A percentile compares a stretch with the other conserved stretches of the same genome.
Conservation (phyloP, 2,113 vertebrate genomes). For the Machaerirhynchus nigripectus region DNA sequence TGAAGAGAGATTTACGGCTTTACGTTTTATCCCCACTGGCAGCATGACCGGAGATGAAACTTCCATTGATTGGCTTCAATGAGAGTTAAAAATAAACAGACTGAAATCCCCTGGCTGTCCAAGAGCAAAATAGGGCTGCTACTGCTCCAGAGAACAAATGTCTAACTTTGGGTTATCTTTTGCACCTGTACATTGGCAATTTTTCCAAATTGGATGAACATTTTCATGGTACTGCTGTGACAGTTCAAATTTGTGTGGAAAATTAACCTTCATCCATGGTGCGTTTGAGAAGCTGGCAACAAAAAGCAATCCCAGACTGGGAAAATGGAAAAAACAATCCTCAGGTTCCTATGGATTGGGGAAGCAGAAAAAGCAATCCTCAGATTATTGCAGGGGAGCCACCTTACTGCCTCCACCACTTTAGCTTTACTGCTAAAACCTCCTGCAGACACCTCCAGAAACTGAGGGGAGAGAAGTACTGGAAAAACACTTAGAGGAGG, state of each 20-base stretch:
- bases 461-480: neutral
- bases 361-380: neutral
- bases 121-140: neutral
- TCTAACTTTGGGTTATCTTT: neutral
- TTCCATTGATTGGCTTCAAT: constrained; percentile 17
- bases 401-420: neutral
- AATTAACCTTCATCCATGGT: neutral
- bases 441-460: neutral
- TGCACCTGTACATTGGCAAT: neutral
- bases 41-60: neutral
- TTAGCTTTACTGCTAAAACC: neutral
- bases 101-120: neutral
- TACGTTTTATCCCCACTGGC: constrained; percentile 25
- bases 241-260: neutral
- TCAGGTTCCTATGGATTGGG: neutral
- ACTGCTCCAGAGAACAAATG: neutral
- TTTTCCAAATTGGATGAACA: neutral
- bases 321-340: neutral
- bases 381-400: neutral
- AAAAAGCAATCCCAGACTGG: neutral
- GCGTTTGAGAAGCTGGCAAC: neutral
- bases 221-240: neutral
- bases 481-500: neutral
- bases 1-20: constrained; percentile 38
- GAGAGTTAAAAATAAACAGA: constrained; percentile 45